These are phyloP conservation scores for Sporophila hypoxantha DNA, from an alignment of 2,113 vertebrate species.

Conservation along the genomic window DNA sequence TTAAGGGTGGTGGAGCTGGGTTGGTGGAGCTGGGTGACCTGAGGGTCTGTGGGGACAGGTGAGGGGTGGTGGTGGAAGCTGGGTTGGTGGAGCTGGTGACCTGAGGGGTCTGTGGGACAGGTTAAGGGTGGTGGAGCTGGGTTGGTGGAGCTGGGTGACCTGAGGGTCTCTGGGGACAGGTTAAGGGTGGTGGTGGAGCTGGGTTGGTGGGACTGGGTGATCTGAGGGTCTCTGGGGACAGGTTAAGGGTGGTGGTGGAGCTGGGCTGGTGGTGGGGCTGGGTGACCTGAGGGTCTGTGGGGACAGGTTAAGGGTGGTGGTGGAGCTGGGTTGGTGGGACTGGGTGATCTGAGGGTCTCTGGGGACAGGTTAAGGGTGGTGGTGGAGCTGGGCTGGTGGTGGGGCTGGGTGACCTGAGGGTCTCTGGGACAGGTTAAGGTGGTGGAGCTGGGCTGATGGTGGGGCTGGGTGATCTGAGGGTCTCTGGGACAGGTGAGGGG, in stretches of 20 bases:
- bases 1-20: not conserved
- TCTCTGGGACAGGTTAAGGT: accelerated
- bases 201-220: not conserved
- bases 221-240: not conserved
- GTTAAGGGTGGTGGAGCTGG: not conserved
- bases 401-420: not conserved
- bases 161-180: too few relatives aligned
- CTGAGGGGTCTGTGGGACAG: accelerated
- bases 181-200: not conserved
- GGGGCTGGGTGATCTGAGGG: too few relatives aligned
- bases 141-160: too few relatives aligned
- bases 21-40: accelerated
- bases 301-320: too few relatives aligned
- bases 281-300: too few relatives aligned
- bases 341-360: not conserved
- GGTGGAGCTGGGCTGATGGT: too few relatives aligned
- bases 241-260: not conserved
- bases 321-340: not conserved
- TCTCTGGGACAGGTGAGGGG: too few relatives aligned
- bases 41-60: not conserved
- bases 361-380: not conserved
- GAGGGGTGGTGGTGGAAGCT: too few relatives aligned
- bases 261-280: not conserved
- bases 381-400: not conserved
- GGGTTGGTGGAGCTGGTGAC: not conserved